Conservation (phyloP, 2,797 vertebrate genomes). For the Sparus aurata region DNA sequence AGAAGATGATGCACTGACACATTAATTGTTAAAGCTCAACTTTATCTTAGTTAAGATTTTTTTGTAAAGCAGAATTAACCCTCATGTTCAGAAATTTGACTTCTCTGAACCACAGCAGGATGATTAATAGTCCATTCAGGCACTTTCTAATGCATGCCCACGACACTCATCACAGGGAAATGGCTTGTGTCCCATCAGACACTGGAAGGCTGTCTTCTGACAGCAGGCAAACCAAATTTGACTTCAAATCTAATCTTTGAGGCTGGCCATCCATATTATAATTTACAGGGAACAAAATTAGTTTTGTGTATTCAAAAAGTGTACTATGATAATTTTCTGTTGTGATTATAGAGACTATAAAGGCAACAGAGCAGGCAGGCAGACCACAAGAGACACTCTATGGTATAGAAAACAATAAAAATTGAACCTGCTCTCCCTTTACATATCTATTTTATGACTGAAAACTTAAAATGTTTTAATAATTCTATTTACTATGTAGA, state of each 20-base stretch:
- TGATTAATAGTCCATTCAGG: constrained; percentile 49
- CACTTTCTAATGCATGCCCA: constrained; percentile 28
- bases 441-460: not conserved
- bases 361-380: not conserved
- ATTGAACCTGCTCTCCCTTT: not conserved
- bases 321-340: not conserved
- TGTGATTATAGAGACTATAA: not conserved
- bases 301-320: constrained; percentile 8
- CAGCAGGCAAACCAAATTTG: constrained; percentile 43
- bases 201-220: constrained; percentile 23
- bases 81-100: constrained; percentile 17
- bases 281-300: constrained; percentile 31
- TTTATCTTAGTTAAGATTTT: constrained; percentile 12
- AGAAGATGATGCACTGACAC: constrained; percentile 1
- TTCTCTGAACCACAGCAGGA: constrained; percentile 24
- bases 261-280: constrained; percentile 10
- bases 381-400: not conserved
- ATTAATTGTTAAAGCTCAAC: constrained; percentile 7
- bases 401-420: not conserved
- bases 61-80: constrained; percentile 9
- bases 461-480: too few species aligned
- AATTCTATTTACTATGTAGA: too few species aligned
- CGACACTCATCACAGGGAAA: constrained; percentile 11
- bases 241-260: constrained; percentile 40
- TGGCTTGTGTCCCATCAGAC: constrained; percentile 27